phyloP scores from a whole-genome alignment of 2,797 vertebrate genomes.

The Phataginus tricuspis region DNA sequence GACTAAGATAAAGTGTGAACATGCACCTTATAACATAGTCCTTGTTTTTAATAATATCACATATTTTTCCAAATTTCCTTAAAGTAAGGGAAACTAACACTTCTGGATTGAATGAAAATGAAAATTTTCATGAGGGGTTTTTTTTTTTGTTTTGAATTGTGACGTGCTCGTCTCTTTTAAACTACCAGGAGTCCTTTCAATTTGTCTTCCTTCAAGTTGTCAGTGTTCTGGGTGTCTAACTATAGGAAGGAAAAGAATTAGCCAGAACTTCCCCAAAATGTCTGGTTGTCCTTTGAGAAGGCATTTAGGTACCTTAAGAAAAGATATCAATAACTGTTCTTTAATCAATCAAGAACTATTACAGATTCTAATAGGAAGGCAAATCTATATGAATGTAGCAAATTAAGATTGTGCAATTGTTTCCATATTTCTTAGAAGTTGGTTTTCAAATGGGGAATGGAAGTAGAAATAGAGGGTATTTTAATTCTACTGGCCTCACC shows the following conservation, averaged over 20 bases:
- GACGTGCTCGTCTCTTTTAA: conserved; percentile 12
- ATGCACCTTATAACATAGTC: not conserved
- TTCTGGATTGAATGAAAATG: not conserved
- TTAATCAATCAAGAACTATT: conserved; percentile 30
- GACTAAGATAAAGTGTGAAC: not conserved
- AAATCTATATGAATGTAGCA: conserved; percentile 27
- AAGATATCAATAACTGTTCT: conserved; percentile 13
- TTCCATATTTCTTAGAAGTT: not conserved
- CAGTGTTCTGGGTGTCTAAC: conserved; percentile 24
- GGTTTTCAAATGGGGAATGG: not conserved
- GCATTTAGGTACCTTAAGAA: conserved; percentile 22
- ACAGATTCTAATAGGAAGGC: not conserved
- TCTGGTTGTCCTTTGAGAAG: conserved; percentile 42
- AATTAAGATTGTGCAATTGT: not conserved
- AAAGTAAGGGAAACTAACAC: not conserved
- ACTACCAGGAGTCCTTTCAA: not conserved
- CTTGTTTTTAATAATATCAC: conserved; percentile 8
- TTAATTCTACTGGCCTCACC: not conserved
- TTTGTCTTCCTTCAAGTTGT: conserved; percentile 7
- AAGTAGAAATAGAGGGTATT: not conserved
- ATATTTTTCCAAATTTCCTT: not conserved
- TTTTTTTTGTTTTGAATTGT: not conserved
- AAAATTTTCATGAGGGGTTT: not conserved
- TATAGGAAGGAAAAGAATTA: conserved; percentile 38
- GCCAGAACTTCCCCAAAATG: not conserved